Percentiles rank a stretch among this genome's conserved stretches.
These are phyloP conservation scores for Gadus chalcogrammus DNA, from an alignment of 2,113 vertebrate genomes.

Conservation along the genomic window DNA sequence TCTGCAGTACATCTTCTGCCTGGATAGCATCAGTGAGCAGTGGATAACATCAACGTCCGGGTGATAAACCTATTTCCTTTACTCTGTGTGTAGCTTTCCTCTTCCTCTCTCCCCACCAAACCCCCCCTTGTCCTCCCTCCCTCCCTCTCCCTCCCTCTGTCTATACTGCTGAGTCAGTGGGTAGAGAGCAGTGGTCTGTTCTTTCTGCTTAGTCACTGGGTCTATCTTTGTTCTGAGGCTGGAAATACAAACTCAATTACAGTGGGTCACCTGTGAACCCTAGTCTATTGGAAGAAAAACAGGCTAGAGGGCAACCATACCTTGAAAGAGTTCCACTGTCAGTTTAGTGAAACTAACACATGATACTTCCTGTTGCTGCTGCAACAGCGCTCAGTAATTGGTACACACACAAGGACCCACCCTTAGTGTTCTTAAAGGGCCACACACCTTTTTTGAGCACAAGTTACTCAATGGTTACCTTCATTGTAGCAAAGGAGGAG, in stretches of 20 bases:
- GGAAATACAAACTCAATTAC: slow-evolving; percentile 1
- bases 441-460: slow-evolving; percentile 35
- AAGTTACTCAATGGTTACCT: neutral
- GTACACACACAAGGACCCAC: slow-evolving; percentile 37
- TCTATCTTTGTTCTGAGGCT: slow-evolving; percentile 5
- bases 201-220: slow-evolving; percentile 29
- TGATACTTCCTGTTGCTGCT: slow-evolving; percentile 66
- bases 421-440: slow-evolving; percentile 66
- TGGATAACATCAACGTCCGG: too few relatives aligned
- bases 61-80: too few relatives aligned
- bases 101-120: too few relatives aligned
- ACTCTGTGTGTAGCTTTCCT: too few relatives aligned
- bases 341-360: slow-evolving; percentile 42
- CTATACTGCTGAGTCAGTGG: slow-evolving; percentile 61
- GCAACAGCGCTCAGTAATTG: slow-evolving; percentile 52
- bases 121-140: slow-evolving; percentile 21
- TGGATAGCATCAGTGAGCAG: too few relatives aligned
- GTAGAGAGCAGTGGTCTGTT: slow-evolving; percentile 23
- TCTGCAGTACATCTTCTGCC: too few relatives aligned
- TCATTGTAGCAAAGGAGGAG: neutral
- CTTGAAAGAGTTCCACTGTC: slow-evolving; percentile 43
- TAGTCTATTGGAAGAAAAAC: neutral
- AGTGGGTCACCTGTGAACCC: slow-evolving; percentile 4
- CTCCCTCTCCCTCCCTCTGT: slow-evolving; percentile 12
- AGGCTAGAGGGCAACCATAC: slow-evolving; percentile 40